A percentile compares a stretch with the other conserved stretches of the same genome.
Evolutionary conservation across 2,113 vertebrate genomes (phyloP).

Genomic region (Ciconia maguari): DNA sequence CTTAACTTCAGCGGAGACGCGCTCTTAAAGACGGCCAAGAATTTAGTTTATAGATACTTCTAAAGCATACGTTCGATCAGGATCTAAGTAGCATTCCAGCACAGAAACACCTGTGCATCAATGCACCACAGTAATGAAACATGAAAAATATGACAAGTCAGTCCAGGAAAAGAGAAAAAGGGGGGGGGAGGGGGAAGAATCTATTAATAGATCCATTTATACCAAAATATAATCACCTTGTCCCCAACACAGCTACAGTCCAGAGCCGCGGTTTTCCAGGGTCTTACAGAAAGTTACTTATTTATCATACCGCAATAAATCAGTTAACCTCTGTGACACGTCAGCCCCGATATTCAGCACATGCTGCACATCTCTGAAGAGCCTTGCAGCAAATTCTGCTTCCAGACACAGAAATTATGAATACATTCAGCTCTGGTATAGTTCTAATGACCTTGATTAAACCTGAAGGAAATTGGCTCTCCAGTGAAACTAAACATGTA

Average conservation of each 20-base stretch:
- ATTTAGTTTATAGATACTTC: background rate
- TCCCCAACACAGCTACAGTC: background rate
- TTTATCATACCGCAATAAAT: background rate
- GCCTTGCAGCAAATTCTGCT: background rate
- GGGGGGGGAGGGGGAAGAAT: fast-evolving
- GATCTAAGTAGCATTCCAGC: background rate
- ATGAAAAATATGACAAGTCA: fast-evolving
- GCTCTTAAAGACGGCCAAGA: background rate
- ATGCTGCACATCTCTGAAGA: background rate
- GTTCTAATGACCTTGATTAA: slow-evolving; percentile 28
- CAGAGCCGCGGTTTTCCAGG: background rate
- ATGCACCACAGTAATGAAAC: background rate
- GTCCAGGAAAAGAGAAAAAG: too few relatives aligned
- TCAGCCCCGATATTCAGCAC: background rate
- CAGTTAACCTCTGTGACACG: background rate
- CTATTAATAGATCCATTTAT: background rate
- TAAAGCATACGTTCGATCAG: background rate
- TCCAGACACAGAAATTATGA: background rate
- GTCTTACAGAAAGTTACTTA: background rate
- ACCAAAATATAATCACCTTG: background rate
- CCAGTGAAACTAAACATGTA: background rate
- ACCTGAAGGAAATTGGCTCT: background rate
- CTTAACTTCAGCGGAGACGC: background rate
- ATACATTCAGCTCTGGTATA: background rate
- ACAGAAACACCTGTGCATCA: background rate